Evolutionary conservation across 2,888 invertebrate species (phyloP), one percentile per base, ranked within the genome.

Genomic region (Drosophila nigritarsus): DNA sequence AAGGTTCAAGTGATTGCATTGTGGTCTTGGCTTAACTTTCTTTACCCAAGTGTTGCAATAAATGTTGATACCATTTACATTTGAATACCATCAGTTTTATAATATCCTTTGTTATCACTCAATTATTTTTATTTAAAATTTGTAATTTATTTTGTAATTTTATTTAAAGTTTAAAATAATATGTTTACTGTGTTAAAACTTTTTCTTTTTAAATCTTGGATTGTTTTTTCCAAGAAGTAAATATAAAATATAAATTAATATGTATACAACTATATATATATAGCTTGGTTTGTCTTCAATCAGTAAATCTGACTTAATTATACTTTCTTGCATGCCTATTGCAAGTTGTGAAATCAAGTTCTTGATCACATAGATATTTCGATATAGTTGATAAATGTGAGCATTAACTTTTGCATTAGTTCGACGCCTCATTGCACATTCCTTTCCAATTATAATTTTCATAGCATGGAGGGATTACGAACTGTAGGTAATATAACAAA

Each of bases 401-500:
- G 56, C 32, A 58, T 64, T 80, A 49, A 34, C 13, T 87, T 87
- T 81, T 75, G 83, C 89, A 87, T 70, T 72, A 68, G 62, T 60
- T 51, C 30, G 61, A 65, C 72, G 87, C 63, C 85, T 75, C 85
- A 83, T 75, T 89, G 88, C 75, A 64, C 87, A 84, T 83, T 87
- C 79, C 75, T 54, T 75, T 89, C 85, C 83, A 83, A 83, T 83
- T 83, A 83, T 89, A 83, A 87, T 83, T 89, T 87, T 78, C 53
- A 64, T 61, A 68, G 75, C 78, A 62, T 55, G 55, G 48, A 63
- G 49, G 45, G 50, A 49, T 77, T 45, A 34, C 49, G 48, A 62
- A 38, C 59, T 60, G 45, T 55, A 42, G 40, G 56, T 56, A 38
- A 45, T 38, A 69, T 29, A 38, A 60, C 59, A 64, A 65, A 70